Evolutionary conservation across 2,888 invertebrate genomes (phyloP).

Genomic region (Caenorhabditis angaria): DNA sequence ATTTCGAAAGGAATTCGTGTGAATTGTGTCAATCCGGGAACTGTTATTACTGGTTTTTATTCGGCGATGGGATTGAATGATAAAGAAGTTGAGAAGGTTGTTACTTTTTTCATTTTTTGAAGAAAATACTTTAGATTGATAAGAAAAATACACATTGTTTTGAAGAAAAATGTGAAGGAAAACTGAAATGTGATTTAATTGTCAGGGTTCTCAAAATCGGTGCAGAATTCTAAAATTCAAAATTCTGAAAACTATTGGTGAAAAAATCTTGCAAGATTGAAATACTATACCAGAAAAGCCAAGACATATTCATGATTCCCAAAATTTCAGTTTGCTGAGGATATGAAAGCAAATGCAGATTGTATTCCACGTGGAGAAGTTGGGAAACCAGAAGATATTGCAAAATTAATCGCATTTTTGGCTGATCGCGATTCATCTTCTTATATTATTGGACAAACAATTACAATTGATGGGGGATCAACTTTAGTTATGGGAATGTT

Average conservation of each 20-base stretch:
- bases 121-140: too few species aligned
- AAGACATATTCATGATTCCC: too few species aligned
- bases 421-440: slow-evolving; percentile 24
- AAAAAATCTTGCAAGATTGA: too few species aligned
- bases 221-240: too few species aligned
- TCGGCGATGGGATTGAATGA: slow-evolving; percentile 21
- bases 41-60: slow-evolving; percentile 17
- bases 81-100: too few species aligned
- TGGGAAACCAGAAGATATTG: slow-evolving; percentile 25
- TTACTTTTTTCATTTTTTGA: too few species aligned
- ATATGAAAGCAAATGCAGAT: slow-evolving; percentile 8
- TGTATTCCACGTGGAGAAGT: slow-evolving; percentile 16
- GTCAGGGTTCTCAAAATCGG: too few species aligned
- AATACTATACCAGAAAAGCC: too few species aligned
- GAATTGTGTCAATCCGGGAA: slow-evolving; percentile 22
- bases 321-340: slow-evolving; percentile 22
- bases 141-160: too few species aligned
- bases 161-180: too few species aligned
- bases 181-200: too few species aligned
- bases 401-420: slow-evolving; percentile 25
- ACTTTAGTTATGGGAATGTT: slow-evolving; percentile 14
- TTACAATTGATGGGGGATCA: slow-evolving; percentile 25
- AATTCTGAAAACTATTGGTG: too few species aligned
- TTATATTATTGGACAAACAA: slow-evolving; percentile 32
- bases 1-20: slow-evolving; percentile 16